Percentiles rank a stretch among this genome's conserved stretches.
phyloP scores from a whole-genome alignment of 2,797 vertebrate genomes.

The Aplochiton taeniatus region DNA sequence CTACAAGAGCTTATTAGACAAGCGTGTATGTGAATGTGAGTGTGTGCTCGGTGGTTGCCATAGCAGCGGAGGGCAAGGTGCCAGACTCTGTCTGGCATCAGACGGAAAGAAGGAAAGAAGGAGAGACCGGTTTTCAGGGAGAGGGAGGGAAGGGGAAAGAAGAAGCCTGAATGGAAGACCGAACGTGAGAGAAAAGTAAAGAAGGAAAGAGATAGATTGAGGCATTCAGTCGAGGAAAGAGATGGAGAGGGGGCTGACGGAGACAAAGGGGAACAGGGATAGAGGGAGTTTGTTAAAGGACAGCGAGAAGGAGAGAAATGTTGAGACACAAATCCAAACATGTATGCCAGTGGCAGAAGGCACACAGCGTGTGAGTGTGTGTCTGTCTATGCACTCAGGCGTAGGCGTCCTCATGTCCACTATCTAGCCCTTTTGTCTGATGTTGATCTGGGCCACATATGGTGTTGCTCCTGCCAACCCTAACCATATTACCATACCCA shows the following conservation, averaged over 20 bases:
- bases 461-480: too few relatives aligned
- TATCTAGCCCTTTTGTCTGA: too few relatives aligned
- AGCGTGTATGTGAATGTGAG: slow-evolving; percentile 26
- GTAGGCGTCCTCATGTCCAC: slow-evolving; percentile 5
- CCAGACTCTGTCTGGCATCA: slow-evolving; percentile 34
- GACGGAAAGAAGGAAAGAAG: slow-evolving; percentile 10
- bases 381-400: slow-evolving; percentile 8
- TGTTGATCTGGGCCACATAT: too few relatives aligned
- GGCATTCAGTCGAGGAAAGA: too few relatives aligned
- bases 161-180: background rate
- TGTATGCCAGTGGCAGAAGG: slow-evolving; percentile 25
- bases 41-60: slow-evolving; percentile 41
- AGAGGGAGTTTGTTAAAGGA: too few relatives aligned
- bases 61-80: slow-evolving; percentile 39
- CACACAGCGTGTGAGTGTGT: slow-evolving; percentile 21
- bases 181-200: background rate
- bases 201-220: background rate
- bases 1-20: slow-evolving; percentile 6
- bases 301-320: too few relatives aligned
- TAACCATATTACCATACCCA: too few relatives aligned
- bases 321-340: too few relatives aligned
- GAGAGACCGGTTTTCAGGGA: slow-evolving; percentile 1
- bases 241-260: background rate
- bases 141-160: background rate
- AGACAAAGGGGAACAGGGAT: background rate